Evolutionary conservation across 2,797 vertebrate genomes (phyloP).

Genomic region (Kryptopterus vitreolus): DNA sequence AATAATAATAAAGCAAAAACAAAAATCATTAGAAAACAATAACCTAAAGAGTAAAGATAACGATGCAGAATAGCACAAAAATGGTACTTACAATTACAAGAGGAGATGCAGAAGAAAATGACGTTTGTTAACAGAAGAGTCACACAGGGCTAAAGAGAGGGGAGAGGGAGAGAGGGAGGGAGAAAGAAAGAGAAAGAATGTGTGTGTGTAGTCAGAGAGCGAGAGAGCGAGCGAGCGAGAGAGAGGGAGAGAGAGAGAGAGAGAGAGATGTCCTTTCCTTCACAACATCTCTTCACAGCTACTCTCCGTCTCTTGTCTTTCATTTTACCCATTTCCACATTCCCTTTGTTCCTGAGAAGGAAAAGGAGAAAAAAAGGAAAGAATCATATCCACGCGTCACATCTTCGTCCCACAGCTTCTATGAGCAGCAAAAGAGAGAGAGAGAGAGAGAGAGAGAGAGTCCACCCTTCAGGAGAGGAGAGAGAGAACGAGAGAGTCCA

Average conservation of each 20-base stretch:
- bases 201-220: slow-evolving; percentile 28
- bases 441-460: too few relatives aligned
- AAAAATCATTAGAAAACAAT: not conserved
- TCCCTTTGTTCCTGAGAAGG: slow-evolving; percentile 80
- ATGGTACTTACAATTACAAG: slow-evolving; percentile 94
- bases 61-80: slow-evolving; percentile 80
- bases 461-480: too few relatives aligned
- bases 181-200: slow-evolving; percentile 66
- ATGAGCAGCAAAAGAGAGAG: slow-evolving; percentile 79
- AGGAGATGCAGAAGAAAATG: slow-evolving; percentile 87
- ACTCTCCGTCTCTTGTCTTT: slow-evolving; percentile 81
- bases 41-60: slow-evolving; percentile 50
- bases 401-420: slow-evolving; percentile 82
- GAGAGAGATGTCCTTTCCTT: slow-evolving; percentile 79
- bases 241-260: slow-evolving; percentile 47
- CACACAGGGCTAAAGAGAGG: slow-evolving; percentile 87
- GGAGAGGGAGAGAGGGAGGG: slow-evolving; percentile 71
- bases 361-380: slow-evolving; percentile 32
- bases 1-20: not conserved
- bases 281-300: slow-evolving; percentile 74
- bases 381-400: slow-evolving; percentile 66
- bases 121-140: slow-evolving; percentile 92
- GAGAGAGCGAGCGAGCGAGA: slow-evolving; percentile 52
- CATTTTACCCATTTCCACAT: slow-evolving; percentile 87
- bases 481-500: too few relatives aligned